These are phyloP conservation scores for Drosophila rhopaloa DNA, from an alignment of 1,140 invertebrate species.

Conservation along the genomic window DNA sequence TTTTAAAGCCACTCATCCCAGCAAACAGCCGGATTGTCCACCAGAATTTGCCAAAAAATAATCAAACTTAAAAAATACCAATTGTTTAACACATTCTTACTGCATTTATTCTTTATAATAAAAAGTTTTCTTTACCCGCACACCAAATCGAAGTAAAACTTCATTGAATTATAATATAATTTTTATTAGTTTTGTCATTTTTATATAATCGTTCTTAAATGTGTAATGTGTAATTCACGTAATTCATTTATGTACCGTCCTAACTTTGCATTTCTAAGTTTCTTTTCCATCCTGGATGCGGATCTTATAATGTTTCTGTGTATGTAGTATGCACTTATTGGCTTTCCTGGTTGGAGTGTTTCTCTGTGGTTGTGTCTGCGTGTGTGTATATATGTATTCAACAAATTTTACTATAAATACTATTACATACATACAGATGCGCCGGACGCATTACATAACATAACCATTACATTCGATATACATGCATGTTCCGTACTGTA, in stretches of 20 bases:
- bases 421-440: constrained; percentile 63
- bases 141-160: constrained; percentile 6
- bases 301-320: constrained; percentile 55
- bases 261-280: constrained; percentile 67
- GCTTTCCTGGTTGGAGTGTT: constrained; percentile 33
- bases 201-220: constrained; percentile 82
- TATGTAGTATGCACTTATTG: constrained; percentile 47
- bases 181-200: constrained; percentile 77
- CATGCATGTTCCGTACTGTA: constrained; percentile 47
- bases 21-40: constrained; percentile 95
- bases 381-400: constrained; percentile 71
- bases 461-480: constrained; percentile 66
- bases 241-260: constrained; percentile 70
- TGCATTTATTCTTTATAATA: constrained; percentile 12
- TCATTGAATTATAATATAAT: constrained; percentile 73
- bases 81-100: background rate
- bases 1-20: constrained; percentile 93
- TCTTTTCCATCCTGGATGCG: constrained; percentile 67
- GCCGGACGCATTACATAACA: constrained; percentile 57
- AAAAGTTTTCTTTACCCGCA: background rate
- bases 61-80: constrained; percentile 4
- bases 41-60: constrained; percentile 89
- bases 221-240: constrained; percentile 66
- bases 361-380: constrained; percentile 43
- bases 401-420: constrained; percentile 74